Percentiles rank a stretch among this genome's conserved stretches.
Conservation (phyloP, 2,888 invertebrate genomes). For the Mechanitis messenoides region DNA sequence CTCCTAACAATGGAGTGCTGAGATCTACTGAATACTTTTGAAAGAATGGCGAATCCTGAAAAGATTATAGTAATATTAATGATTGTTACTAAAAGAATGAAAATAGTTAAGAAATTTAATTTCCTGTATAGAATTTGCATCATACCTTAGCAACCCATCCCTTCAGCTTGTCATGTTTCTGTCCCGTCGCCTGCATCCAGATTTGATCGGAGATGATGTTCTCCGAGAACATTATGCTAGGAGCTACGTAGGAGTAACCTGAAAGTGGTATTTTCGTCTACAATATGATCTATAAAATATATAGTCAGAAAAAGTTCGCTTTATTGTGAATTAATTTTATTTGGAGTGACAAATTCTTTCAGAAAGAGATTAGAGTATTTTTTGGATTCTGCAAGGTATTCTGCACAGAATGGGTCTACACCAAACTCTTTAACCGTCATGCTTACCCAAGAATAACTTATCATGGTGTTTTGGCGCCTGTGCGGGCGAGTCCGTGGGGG, state of each 20-base stretch:
- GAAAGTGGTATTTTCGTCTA: constrained; percentile 34
- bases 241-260: constrained; percentile 97
- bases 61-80: neutral
- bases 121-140: neutral
- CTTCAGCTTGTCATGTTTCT: constrained; percentile 67
- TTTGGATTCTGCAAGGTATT: no score
- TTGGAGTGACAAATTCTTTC: no score
- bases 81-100: no score
- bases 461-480: constrained; percentile 90
- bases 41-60: constrained; percentile 89
- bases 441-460: constrained; percentile 87
- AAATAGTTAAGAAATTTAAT: no score
- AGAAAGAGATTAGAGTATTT: no score
- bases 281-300: no score
- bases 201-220: constrained; percentile 86
- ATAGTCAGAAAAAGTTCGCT: no score
- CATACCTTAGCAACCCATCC: constrained; percentile 77
- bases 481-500: constrained; percentile 93
- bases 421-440: no score
- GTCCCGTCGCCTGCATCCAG: constrained; percentile 74
- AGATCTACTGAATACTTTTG: constrained; percentile 84
- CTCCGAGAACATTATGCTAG: constrained; percentile 89
- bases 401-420: no score
- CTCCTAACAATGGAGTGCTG: constrained; percentile 84
- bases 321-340: no score